These are phyloP conservation scores for Hemaris fuciformis DNA, from an alignment of 2,888 invertebrate genomes.

Conservation along the genomic window DNA sequence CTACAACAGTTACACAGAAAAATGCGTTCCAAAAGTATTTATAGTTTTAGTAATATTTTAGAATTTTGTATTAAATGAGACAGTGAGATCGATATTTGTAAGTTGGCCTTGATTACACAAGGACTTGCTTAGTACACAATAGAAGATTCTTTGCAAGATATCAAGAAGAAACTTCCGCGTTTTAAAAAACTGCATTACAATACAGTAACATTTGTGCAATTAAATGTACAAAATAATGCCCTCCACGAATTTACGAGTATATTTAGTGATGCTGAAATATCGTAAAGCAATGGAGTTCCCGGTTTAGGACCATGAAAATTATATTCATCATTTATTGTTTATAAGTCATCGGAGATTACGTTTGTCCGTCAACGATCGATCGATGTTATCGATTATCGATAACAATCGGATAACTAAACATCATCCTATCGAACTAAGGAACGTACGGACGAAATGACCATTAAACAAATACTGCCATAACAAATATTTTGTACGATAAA, in stretches of 20 bases:
- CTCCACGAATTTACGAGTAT: neutral
- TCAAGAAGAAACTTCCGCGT: neutral
- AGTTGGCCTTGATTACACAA: neutral
- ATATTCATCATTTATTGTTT: too few relatives aligned
- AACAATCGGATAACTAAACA: neutral
- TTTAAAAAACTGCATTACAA: neutral
- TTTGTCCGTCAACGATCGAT: too few relatives aligned
- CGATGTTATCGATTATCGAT: neutral
- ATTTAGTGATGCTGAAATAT: too few relatives aligned
- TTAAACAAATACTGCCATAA: neutral
- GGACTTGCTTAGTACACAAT: neutral
- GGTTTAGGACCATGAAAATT: too few relatives aligned
- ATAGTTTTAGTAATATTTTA: neutral
- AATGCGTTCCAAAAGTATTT: neutral
- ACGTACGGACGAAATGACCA: too few relatives aligned
- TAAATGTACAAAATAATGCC: neutral
- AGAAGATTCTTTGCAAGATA: neutral
- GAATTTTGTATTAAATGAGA: neutral
- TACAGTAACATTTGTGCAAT: neutral
- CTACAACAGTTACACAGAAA: neutral
- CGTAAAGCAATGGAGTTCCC: too few relatives aligned
- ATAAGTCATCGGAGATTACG: too few relatives aligned
- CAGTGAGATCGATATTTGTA: neutral
- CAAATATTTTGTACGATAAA: neutral
- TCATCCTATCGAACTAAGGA: neutral